Evolutionary conservation across 1,140 invertebrate genomes (phyloP).

Genomic region (Tetramorium parvispinum): DNA sequence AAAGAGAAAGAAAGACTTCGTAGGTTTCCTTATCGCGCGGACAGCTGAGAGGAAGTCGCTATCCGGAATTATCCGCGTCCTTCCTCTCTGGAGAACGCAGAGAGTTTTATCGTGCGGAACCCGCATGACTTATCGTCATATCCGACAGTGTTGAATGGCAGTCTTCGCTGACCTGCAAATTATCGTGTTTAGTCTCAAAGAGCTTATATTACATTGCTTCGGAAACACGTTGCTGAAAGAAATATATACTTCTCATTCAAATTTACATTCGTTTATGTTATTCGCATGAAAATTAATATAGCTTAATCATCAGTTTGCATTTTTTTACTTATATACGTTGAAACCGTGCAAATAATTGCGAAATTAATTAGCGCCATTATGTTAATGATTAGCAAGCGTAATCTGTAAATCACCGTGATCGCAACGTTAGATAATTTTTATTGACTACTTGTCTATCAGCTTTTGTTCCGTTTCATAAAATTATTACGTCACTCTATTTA

Average conservation of each 20-base stretch:
- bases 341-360: neutral
- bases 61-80: conserved; percentile 70
- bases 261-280: neutral
- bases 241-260: neutral
- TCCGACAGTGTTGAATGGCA: neutral
- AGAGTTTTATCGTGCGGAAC: conserved; percentile 56
- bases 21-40: conserved; percentile 74
- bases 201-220: neutral
- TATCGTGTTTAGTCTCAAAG: neutral
- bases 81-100: conserved; percentile 33
- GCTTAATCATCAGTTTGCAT: neutral
- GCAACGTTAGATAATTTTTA: neutral
- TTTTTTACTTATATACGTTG: neutral
- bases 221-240: neutral
- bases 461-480: neutral
- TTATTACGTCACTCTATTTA: neutral
- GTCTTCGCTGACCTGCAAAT: conserved; percentile 11
- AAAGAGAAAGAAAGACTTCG: conserved; percentile 26
- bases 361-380: neutral
- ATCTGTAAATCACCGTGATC: neutral
- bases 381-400: neutral
- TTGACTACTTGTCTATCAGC: neutral
- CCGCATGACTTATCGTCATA: conserved; percentile 53
- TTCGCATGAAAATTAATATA: neutral
- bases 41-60: conserved; percentile 76